Base-by-base conservation (phyloP, 2,113 vertebrate genomes). In the Nanorana parkeri region DNA sequence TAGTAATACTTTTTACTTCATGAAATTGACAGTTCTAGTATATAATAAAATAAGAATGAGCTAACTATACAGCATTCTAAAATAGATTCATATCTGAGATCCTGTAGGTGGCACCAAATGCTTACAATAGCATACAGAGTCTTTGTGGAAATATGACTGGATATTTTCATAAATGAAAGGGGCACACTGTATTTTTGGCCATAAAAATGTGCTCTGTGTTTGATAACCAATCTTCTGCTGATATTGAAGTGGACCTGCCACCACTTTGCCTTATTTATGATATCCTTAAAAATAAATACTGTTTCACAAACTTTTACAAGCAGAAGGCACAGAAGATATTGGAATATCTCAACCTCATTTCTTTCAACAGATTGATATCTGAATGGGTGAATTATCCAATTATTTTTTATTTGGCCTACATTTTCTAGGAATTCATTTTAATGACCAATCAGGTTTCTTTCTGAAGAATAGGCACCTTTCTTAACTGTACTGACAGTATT, bases 21-120 rank as follows among this genome's bases (percentile, higher is more conserved):
- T 15, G 13, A 11, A 47, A 47, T 15, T 47, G 41, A 47, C 3
- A 15, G 41, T 47, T 47, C 13, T 47, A 47, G 2, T 1, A 15
- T 15, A 47, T 6, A 13, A 10, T 47, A 10, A 47, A 13, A 10
- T 47, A 13, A 11, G 10, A 47, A 47, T 47, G 5, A 8, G 41
- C 13, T 47, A 13, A 15, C 41, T 47, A 47, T 10, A 13, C 41
- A 47, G 7, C 8, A 47, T 47, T 47, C 41, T 47, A 10, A 47
- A 13, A 8, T 47, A 10, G 5, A 47, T 47, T 6, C 41, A 47
- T 47, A 47, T 47, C 10, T 47, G 47, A 51, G 0, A 26, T 55
- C 75, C 75, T 78, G 75, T 66, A 78, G 75, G 61, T 78, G 75
- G 75, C 75, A 66, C 75, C 75, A 78, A 52, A 77, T 54, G 61